These are phyloP conservation scores for Gadopsis bispinosus DNA, from an alignment of 2,797 vertebrate species.

Conservation along the genomic window DNA sequence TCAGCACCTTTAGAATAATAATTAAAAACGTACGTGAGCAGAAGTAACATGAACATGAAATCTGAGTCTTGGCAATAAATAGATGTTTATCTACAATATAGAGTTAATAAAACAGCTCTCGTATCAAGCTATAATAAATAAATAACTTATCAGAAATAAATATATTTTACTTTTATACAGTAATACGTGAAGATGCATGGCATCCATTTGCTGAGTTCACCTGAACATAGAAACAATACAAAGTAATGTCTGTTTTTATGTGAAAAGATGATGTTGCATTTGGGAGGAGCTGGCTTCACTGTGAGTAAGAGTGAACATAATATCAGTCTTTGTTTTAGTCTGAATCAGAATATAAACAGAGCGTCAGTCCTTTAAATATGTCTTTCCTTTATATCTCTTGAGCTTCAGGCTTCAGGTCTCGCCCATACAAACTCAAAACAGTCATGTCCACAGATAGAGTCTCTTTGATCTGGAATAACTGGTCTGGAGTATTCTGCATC, in stretches of 20 bases:
- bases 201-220: slow-evolving; percentile 85
- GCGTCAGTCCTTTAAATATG: slow-evolving; percentile 26
- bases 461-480: slow-evolving; percentile 26
- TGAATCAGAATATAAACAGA: slow-evolving; percentile 36
- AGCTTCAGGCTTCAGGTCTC: slow-evolving; percentile 43
- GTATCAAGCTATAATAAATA: slow-evolving; percentile 87
- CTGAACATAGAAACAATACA: slow-evolving; percentile 70
- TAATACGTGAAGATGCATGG: slow-evolving; percentile 87
- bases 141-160: slow-evolving; percentile 90
- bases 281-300: slow-evolving; percentile 40
- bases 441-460: slow-evolving; percentile 39
- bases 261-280: slow-evolving; percentile 17
- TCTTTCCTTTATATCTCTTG: slow-evolving; percentile 25
- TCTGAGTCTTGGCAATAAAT: slow-evolving; percentile 83
- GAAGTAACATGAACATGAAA: slow-evolving; percentile 57
- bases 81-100: slow-evolving; percentile 76
- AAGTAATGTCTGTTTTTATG: slow-evolving; percentile 58
- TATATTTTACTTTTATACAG: slow-evolving; percentile 86
- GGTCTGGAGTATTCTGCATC: slow-evolving; percentile 32
- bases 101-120: slow-evolving; percentile 79
- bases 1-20: slow-evolving; percentile 34
- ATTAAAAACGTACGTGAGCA: slow-evolving; percentile 16
- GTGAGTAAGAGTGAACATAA: slow-evolving; percentile 32
- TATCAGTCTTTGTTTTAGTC: slow-evolving; percentile 19
- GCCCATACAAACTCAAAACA: slow-evolving; percentile 34